Evolutionary conservation across 1,140 invertebrate genomes (phyloP).

Genomic region (Drosophila teissieri): DNA sequence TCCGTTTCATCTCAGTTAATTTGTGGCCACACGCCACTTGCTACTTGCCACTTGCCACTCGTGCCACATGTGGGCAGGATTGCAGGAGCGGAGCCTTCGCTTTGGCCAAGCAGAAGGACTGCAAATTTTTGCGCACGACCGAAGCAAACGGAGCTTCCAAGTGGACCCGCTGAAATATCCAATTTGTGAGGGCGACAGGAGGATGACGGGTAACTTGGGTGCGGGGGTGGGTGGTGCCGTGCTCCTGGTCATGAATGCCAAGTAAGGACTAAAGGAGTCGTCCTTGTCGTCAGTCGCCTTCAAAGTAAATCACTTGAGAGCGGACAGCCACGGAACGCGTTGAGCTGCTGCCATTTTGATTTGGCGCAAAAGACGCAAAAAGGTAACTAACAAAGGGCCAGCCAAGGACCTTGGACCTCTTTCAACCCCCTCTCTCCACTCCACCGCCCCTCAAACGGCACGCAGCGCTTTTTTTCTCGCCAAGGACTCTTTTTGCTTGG

Average conservation of each 20-base stretch:
- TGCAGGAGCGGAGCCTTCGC: constrained; percentile 25
- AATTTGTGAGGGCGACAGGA: constrained; percentile 58
- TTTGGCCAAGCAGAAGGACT: constrained; percentile 36
- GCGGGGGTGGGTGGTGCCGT: neutral
- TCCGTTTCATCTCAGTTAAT: constrained; percentile 60
- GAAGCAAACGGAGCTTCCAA: constrained; percentile 55
- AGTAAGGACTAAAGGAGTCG: constrained; percentile 76
- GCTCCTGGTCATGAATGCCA: constrained; percentile 74
- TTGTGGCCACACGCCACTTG: constrained; percentile 65
- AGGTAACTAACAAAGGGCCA: constrained; percentile 78
- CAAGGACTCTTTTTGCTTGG: constrained; percentile 57
- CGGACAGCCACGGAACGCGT: constrained; percentile 45
- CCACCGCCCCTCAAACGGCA: neutral
- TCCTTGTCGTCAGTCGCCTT: constrained; percentile 57
- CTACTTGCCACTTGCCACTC: constrained; percentile 49
- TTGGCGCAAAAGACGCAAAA: constrained; percentile 74
- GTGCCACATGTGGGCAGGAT: constrained; percentile 48
- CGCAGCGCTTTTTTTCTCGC: constrained; percentile 23
- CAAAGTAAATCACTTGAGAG: constrained; percentile 78
- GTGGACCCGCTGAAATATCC: constrained; percentile 61
- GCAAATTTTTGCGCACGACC: constrained; percentile 79
- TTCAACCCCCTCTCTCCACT: too few relatives aligned
- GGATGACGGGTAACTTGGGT: neutral
- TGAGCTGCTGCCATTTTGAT: constrained; percentile 78
- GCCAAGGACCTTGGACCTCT: constrained; percentile 41